Conservation (phyloP, 2,888 invertebrate species). For the Plebejus argus region DNA sequence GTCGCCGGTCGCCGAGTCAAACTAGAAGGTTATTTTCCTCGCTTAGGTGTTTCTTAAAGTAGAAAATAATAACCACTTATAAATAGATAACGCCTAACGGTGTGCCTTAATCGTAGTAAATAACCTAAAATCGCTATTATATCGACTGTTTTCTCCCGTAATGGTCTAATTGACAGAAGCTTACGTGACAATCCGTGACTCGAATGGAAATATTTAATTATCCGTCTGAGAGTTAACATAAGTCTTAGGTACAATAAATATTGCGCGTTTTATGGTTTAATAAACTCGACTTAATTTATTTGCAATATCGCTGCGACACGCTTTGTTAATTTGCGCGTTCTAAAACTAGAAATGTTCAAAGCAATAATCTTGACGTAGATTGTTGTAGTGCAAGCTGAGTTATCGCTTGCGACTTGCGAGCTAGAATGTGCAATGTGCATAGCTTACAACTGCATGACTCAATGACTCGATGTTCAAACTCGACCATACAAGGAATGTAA, state of each 20-base stretch:
- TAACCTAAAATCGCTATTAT: not conserved
- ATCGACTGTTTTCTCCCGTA: not conserved
- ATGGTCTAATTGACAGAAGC: not conserved
- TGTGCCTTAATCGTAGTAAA: not conserved
- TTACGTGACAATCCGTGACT: not conserved
- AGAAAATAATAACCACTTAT: not conserved
- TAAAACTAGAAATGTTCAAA: slow-evolving; percentile 48
- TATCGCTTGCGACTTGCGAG: not conserved
- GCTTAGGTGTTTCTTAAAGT: not conserved
- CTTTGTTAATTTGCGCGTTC: slow-evolving; percentile 41
- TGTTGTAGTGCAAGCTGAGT: slow-evolving; percentile 39
- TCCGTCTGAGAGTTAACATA: not conserved
- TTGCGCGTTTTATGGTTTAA: not conserved
- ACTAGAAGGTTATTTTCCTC: not conserved
- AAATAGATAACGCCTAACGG: not conserved
- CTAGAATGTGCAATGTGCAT: slow-evolving; percentile 14
- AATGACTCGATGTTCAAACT: not conserved
- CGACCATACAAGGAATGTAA: not conserved
- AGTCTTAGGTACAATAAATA: not conserved
- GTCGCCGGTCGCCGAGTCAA: not conserved
- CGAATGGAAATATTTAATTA: not conserved
- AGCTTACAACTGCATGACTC: slow-evolving; percentile 8
- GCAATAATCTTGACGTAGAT: slow-evolving; percentile 52
- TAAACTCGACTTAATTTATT: slow-evolving; percentile 34
- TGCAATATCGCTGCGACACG: slow-evolving; percentile 37